Evolutionary conservation across 2,113 vertebrate species (phyloP).

Genomic region (Psittacula cyanocephala): DNA sequence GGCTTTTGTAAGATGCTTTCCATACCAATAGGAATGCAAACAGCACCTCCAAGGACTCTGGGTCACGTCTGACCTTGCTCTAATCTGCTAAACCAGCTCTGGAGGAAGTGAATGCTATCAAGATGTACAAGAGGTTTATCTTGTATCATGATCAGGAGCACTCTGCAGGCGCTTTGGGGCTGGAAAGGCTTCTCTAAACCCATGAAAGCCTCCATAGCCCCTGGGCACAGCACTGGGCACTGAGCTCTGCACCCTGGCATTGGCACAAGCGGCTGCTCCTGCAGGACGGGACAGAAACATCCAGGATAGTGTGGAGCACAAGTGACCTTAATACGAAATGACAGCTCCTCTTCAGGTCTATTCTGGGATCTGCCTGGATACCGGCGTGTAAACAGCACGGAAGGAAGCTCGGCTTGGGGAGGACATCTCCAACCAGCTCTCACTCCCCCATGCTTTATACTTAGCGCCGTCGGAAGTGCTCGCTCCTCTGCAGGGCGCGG

Average conservation of each 20-base stretch:
- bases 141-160: not conserved
- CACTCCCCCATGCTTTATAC: constrained; percentile 13
- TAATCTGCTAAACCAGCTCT: not conserved
- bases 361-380: constrained; percentile 17
- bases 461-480: not conserved
- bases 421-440: not conserved
- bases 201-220: not conserved
- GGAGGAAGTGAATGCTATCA: not conserved
- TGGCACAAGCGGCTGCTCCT: not conserved
- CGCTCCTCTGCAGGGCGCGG: not conserved
- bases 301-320: not conserved
- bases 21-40: accelerated
- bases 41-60: not conserved
- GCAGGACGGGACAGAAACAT: not conserved
- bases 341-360: not conserved
- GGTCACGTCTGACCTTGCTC: not conserved
- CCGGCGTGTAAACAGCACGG: not conserved
- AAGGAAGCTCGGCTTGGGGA: not conserved
- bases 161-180: accelerated
- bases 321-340: not conserved
- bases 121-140: not conserved
- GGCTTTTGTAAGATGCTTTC: not conserved
- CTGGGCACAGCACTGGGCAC: accelerated
- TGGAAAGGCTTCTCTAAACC: not conserved
- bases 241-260: accelerated